phyloP scores from a whole-genome alignment of 2,797 vertebrate species.

The Petrocephalus sullivani region DNA sequence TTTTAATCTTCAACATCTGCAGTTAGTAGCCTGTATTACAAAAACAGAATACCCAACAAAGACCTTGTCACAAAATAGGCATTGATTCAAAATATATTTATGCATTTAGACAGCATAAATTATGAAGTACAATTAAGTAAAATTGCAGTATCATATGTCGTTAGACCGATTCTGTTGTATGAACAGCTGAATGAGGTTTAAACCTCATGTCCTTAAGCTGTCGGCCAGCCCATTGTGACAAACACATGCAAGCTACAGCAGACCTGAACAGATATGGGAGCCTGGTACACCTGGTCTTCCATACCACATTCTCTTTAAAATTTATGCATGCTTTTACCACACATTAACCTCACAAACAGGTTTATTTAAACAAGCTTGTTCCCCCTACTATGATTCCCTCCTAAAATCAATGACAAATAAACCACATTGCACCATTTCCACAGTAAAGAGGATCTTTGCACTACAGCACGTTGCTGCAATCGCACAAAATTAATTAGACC shows the following conservation, averaged over 20 bases:
- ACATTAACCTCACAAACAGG: neutral
- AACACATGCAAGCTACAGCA: neutral
- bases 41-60: neutral
- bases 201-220: neutral
- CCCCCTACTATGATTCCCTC: neutral
- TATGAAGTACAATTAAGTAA: neutral
- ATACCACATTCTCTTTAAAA: neutral
- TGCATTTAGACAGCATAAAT: neutral
- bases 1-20: neutral
- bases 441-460: neutral
- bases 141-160: neutral
- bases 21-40: neutral
- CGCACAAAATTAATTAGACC: conserved; percentile 1
- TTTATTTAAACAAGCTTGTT: neutral
- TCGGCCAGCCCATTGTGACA: neutral
- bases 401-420: neutral
- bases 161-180: neutral
- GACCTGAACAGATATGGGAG: neutral
- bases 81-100: neutral
- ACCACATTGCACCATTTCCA: neutral
- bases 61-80: neutral
- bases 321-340: neutral
- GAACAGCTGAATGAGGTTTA: neutral
- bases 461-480: neutral
- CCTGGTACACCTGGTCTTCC: neutral